Evolutionary conservation across 2,888 invertebrate species (phyloP), one percentile per base, ranked within the genome.

Genomic region (Andrena dorsata): DNA sequence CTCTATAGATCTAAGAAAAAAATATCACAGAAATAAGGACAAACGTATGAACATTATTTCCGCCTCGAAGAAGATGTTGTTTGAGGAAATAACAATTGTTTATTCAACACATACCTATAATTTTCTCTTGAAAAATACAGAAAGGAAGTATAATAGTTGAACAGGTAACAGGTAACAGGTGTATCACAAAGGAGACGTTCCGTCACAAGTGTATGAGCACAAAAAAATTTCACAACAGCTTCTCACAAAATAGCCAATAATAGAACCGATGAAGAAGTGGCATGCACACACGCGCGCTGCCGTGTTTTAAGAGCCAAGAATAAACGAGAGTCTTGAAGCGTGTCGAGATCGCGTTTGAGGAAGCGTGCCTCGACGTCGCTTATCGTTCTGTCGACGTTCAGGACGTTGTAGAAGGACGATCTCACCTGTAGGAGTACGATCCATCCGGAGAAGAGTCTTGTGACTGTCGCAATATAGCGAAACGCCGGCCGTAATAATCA

Each of bases 381-480:
- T 83, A 80, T 80, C 73, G 60, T 49, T 69, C 56, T 49, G 77
- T 61, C 71, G 76, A 64, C 64, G 80, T 51, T 51, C 74, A 60
- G 61, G 70, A 73, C 69, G 61, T 78, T 74, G 80, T 78, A 79
- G 87, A 86, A 87, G 85, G 84, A 83, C 83, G 77, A 83, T 85
- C 90, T 91, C 88, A 94, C 94, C 93, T 93, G 90, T 90, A 94
- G 65, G 92, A 89, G 83, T 94, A 94, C 71, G 94, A 92, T 81
- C 94, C 94, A 77, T 93, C 93, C 69, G 92, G 92, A 72, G 91
- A 86, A 51, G 90, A 88, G 84, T 93, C 92, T 69, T 93, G 93
- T 66, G 87, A 90, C 73, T 94, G 94, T 65, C 93, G 90, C 64
- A 94, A 84, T 84, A 94, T 94, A 66, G 93, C 93, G 80, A 89